These are phyloP conservation scores for Cenopis cana DNA, from an alignment of 2,888 invertebrate species.

Conservation along the genomic window DNA sequence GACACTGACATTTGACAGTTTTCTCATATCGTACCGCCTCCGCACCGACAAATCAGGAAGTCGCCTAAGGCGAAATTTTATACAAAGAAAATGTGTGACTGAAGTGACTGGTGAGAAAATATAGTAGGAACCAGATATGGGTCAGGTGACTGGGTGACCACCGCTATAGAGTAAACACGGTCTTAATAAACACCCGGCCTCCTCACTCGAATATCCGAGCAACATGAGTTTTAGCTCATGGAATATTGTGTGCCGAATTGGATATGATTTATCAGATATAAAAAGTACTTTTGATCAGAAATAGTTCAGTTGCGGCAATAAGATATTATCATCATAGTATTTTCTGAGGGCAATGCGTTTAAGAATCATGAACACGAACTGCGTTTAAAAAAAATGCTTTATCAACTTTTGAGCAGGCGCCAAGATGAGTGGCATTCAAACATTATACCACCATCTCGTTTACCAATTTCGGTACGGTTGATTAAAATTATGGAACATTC, in stretches of 20 bases:
- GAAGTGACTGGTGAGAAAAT: not conserved
- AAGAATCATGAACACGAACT: not conserved
- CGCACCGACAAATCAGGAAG: too few relatives aligned
- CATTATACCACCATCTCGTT: not conserved
- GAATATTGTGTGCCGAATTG: not conserved
- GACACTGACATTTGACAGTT: too few relatives aligned
- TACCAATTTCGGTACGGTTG: not conserved
- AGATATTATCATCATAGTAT: too few relatives aligned
- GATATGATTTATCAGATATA: not conserved
- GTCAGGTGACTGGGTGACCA: constrained; percentile 47
- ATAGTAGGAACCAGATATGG: constrained; percentile 47
- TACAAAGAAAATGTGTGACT: too few relatives aligned
- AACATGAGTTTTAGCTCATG: not conserved
- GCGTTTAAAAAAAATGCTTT: not conserved
- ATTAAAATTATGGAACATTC: not conserved
- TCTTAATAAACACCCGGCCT: constrained; percentile 35
- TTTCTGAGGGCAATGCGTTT: not conserved
- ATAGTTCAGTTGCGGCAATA: not conserved
- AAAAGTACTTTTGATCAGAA: not conserved
- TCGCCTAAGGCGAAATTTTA: too few relatives aligned
- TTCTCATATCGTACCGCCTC: too few relatives aligned
- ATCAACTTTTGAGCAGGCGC: not conserved
- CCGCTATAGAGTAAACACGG: constrained; percentile 47
- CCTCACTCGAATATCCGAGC: constrained; percentile 16
- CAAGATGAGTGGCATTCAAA: not conserved